Evolutionary conservation across 2,797 vertebrate species (phyloP), one percentile per base, ranked within the genome.

Genomic region (Paedocypris micromegethes): DNA sequence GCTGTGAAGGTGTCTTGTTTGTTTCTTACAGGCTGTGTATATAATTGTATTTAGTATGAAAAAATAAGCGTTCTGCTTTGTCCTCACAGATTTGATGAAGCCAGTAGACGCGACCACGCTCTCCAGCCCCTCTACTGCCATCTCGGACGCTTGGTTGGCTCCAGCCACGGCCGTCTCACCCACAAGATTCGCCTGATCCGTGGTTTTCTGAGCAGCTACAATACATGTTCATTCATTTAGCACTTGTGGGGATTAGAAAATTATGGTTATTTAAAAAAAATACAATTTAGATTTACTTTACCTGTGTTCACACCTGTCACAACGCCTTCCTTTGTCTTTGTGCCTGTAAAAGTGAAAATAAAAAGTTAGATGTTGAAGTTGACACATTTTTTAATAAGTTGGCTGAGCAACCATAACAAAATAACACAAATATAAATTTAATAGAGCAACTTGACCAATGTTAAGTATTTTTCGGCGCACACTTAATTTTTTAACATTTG

Each of bases 301-400:
- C 95, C 95, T 89, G 93, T 91, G 77, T 89, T 95, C 41, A 97
- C 93, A 0, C 94, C 87, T 40, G 93, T 92, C 53, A 91, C 93
- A 41, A 98, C 89, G 0, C 93, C 93, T 72, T 97, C 94, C 86
- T 96, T 95, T 68, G 94, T 96, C 86, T 97, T 96, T 83, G 90
- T 85, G 52, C 94, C 95, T 98, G 78, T 40, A 56, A 38, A 68
- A 64, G 57, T 72, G 0, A 73, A 48, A 38, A n/a, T 50, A 1
- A 40, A 9, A 9, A 0, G n/a, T 60, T 58, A 3, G 47, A 41
- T 41, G 7, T 8, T 23, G 23, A 23, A 23, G 23, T 23, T 1
- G 23, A 23, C 23, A 23, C 23, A 23, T 23, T 23, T 23, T 23
- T 23, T 23, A 23, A 23, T 23, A 23, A 23, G 23, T 23, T 23